These are phyloP conservation scores for Doryteuthis pealeii DNA, from an alignment of 1,140 invertebrate species.

Conservation along the genomic window DNA sequence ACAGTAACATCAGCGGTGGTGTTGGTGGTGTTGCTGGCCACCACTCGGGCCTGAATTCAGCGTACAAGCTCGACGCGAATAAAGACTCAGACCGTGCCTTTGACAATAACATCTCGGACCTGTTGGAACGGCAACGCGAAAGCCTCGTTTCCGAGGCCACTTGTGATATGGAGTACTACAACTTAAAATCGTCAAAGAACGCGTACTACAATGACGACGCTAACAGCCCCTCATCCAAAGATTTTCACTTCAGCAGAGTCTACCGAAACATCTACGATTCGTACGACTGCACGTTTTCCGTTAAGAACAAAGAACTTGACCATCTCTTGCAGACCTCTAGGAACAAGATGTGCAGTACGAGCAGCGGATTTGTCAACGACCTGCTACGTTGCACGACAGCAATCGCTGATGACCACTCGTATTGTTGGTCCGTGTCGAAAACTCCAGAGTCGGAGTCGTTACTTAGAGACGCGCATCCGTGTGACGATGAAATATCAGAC, in stretches of 20 bases:
- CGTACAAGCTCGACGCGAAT: no score
- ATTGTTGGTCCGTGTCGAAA: slow-evolving; percentile 7
- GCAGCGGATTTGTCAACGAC: neutral
- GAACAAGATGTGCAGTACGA: neutral
- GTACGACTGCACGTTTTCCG: neutral
- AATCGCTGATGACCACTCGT: slow-evolving; percentile 10
- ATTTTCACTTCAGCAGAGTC: neutral
- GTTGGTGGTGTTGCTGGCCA: neutral
- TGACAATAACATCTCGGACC: neutral
- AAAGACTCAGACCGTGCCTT: no score
- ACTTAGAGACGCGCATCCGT: neutral
- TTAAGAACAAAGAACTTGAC: neutral
- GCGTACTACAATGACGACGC: neutral
- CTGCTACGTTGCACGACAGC: slow-evolving; percentile 1
- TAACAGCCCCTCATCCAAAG: neutral
- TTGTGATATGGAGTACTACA: neutral
- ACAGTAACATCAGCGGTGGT: neutral
- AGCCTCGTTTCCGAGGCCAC: neutral
- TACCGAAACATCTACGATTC: neutral
- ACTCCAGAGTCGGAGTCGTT: neutral
- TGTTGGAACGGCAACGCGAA: neutral
- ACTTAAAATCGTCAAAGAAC: neutral
- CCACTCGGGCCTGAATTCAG: neutral
- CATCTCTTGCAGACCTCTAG: neutral
- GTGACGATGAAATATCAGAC: neutral